phyloP scores from a whole-genome alignment of 1,140 invertebrate genomes.

The Coptotermes formosanus region DNA sequence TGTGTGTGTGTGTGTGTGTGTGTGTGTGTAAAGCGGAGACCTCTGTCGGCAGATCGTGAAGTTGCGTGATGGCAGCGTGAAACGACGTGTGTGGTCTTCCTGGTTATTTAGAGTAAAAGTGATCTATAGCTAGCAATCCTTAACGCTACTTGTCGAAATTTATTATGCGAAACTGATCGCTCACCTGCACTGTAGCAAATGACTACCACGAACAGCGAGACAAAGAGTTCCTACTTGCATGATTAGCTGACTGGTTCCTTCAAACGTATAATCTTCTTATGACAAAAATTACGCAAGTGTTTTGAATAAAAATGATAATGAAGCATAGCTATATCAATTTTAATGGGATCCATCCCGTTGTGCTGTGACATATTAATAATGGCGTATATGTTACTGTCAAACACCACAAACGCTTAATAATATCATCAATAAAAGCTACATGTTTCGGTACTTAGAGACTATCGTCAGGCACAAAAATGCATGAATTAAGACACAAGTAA shows the following conservation, averaged over 20 bases:
- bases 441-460: too few relatives aligned
- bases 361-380: too few relatives aligned
- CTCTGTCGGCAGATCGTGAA: conserved; percentile 6
- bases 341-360: too few relatives aligned
- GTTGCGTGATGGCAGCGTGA: conserved; percentile 12
- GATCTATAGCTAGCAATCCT: neutral
- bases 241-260: neutral
- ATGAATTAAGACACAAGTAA: too few relatives aligned
- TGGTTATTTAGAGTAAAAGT: neutral
- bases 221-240: neutral
- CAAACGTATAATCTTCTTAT: neutral
- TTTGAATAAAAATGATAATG: too few relatives aligned
- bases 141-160: neutral
- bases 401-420: too few relatives aligned
- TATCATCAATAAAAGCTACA: too few relatives aligned
- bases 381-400: too few relatives aligned
- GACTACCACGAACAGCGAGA: neutral
- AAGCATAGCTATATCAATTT: too few relatives aligned
- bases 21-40: conserved; percentile 12
- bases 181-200: neutral
- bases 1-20: neutral
- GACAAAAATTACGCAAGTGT: neutral
- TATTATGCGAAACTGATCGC: neutral
- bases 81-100: conserved; percentile 3
- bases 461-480: too few relatives aligned